phyloP scores from a whole-genome alignment of 1,140 invertebrate genomes.

The Gryllus bimaculatus region DNA sequence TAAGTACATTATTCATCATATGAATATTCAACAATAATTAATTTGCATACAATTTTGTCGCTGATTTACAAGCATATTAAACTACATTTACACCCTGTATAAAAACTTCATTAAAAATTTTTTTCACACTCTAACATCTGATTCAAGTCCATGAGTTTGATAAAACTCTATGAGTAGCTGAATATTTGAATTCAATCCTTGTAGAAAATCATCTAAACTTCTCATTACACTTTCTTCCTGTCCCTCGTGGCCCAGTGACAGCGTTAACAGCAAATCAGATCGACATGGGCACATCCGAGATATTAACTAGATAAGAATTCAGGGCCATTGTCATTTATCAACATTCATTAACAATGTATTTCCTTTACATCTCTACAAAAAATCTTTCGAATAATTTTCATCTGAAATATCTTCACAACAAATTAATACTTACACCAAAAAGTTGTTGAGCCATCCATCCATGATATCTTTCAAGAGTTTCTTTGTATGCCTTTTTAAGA shows the following conservation, averaged over 20 bases:
- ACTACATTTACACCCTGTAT: background rate
- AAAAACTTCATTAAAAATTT: background rate
- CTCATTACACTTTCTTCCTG: conserved; percentile 29
- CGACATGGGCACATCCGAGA: conserved; percentile 34
- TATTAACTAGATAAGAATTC: conserved; percentile 29
- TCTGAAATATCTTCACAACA: background rate
- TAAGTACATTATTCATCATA: background rate
- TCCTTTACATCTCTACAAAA: background rate
- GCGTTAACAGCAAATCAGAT: conserved; percentile 30
- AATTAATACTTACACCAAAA: conserved; percentile 43
- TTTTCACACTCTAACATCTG: conserved; percentile 18
- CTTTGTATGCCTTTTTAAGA: conserved; percentile 49
- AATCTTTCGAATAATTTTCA: background rate
- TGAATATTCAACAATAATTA: background rate
- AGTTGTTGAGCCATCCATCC: conserved; percentile 55
- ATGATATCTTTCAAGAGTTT: conserved; percentile 52
- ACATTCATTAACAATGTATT: background rate
- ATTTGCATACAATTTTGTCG: no score
- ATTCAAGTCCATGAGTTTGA: conserved; percentile 28
- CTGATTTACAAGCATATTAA: background rate
- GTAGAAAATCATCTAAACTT: conserved; percentile 29
- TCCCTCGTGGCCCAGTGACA: conserved; percentile 29
- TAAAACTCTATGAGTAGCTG: conserved; percentile 29
- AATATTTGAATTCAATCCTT: conserved; percentile 30
- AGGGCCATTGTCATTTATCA: background rate